Conservation (phyloP, 2,113 vertebrate genomes). For the Glareola pratincola region DNA sequence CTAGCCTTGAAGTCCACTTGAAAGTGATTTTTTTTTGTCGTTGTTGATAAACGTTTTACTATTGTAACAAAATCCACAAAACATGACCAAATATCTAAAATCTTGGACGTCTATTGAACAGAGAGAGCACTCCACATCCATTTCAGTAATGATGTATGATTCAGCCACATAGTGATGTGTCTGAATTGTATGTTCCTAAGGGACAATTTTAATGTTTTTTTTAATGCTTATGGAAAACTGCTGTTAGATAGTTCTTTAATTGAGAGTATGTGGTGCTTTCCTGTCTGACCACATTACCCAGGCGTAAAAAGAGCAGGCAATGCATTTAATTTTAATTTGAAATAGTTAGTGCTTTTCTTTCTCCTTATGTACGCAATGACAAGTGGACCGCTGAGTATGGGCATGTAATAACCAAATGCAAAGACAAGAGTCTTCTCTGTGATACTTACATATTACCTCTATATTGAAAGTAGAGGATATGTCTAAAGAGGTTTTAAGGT, state of each 20-base stretch:
- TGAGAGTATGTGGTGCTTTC: neutral
- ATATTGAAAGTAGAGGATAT: neutral
- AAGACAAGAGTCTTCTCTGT: neutral
- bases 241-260: neutral
- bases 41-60: neutral
- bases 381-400: neutral
- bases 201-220: neutral
- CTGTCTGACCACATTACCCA: neutral
- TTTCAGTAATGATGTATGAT: neutral
- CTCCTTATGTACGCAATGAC: neutral
- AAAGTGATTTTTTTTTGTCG: neutral
- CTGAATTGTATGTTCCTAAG: neutral
- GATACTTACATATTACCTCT: neutral
- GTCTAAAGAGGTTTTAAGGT: neutral
- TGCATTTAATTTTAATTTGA: neutral
- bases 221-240: neutral
- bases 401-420: neutral
- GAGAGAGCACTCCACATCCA: neutral
- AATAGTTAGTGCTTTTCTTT: neutral
- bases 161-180: neutral
- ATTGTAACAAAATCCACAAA: neutral
- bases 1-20: conserved; percentile 9
- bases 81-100: neutral
- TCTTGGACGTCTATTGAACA: neutral
- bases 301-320: neutral